A percentile compares a stretch with the other conserved stretches of the same genome.
phyloP scores from a whole-genome alignment of 2,888 invertebrate species.

The Serripes groenlandicus region DNA sequence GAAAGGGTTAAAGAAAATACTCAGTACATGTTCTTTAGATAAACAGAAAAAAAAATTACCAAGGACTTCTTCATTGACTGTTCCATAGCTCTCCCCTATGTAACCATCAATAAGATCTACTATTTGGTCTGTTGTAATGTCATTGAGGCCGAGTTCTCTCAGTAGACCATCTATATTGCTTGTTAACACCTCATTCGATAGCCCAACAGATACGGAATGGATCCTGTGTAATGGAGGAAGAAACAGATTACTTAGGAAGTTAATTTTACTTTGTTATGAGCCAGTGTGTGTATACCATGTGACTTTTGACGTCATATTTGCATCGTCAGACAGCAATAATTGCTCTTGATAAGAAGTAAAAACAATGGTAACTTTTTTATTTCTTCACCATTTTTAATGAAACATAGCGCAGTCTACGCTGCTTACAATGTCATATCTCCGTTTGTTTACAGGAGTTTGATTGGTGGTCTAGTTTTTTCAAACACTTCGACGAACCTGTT shows the following conservation, averaged over 20 bases:
- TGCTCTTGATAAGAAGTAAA: too few relatives aligned
- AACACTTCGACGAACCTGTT: too few relatives aligned
- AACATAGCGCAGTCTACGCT: too few relatives aligned
- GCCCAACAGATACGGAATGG: slow-evolving; percentile 77
- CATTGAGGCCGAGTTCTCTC: slow-evolving; percentile 61
- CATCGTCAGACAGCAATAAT: too few relatives aligned
- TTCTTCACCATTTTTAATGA: too few relatives aligned
- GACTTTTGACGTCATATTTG: too few relatives aligned
- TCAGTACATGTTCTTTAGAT: not conserved
- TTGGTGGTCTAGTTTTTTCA: too few relatives aligned
- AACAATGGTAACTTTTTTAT: too few relatives aligned
- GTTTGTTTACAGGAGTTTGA: too few relatives aligned
- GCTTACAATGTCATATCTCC: too few relatives aligned
- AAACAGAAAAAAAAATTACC: slow-evolving; percentile 51
- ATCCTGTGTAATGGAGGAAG: slow-evolving; percentile 67
- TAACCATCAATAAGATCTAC: slow-evolving; percentile 78
- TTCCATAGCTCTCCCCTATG: slow-evolving; percentile 78
- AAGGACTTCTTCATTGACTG: slow-evolving; percentile 74
- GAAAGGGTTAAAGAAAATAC: not conserved
- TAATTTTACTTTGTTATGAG: too few relatives aligned
- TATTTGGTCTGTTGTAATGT: slow-evolving; percentile 69
- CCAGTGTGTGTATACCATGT: too few relatives aligned
- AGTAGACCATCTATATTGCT: slow-evolving; percentile 69
- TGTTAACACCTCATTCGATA: slow-evolving; percentile 70
- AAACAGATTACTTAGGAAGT: not conserved